phyloP scores from a whole-genome alignment of 2,888 invertebrate genomes.

The Euphydryas editha region DNA sequence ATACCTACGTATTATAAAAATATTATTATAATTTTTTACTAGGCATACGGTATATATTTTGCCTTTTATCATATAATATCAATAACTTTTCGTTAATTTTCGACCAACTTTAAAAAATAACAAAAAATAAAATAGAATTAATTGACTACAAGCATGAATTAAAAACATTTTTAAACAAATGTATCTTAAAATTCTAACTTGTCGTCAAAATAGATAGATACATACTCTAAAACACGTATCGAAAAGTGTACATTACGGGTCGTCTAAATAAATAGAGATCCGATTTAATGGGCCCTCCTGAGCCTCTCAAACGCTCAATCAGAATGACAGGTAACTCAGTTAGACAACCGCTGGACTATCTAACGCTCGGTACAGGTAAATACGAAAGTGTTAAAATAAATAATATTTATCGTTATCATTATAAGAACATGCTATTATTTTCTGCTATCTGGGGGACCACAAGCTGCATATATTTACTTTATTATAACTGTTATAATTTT shows the following conservation, averaged over 20 bases:
- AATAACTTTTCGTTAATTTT: no score
- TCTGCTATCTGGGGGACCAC: no score
- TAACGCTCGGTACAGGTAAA: conserved; percentile 51
- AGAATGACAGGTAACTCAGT: conserved; percentile 81
- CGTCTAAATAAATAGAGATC: conserved; percentile 58
- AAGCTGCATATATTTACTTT: no score
- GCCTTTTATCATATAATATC: no score
- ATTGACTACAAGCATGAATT: background rate
- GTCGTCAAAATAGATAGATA: background rate
- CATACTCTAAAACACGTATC: conserved; percentile 1
- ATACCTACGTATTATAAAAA: no score
- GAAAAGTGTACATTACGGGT: conserved; percentile 15
- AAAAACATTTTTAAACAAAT: background rate
- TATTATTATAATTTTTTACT: no score
- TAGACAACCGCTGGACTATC: conserved; percentile 75
- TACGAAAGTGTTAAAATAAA: conserved; percentile 48
- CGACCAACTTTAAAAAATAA: no score
- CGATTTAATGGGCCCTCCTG: conserved; percentile 65
- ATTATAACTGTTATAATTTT: no score
- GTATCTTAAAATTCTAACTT: background rate
- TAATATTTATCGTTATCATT: no score
- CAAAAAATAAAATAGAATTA: background rate
- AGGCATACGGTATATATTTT: no score
- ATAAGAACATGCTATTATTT: no score
- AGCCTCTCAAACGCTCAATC: conserved; percentile 79